phyloP scores from a whole-genome alignment of 1,140 invertebrate genomes.

The Sarcophaga bullata region DNA sequence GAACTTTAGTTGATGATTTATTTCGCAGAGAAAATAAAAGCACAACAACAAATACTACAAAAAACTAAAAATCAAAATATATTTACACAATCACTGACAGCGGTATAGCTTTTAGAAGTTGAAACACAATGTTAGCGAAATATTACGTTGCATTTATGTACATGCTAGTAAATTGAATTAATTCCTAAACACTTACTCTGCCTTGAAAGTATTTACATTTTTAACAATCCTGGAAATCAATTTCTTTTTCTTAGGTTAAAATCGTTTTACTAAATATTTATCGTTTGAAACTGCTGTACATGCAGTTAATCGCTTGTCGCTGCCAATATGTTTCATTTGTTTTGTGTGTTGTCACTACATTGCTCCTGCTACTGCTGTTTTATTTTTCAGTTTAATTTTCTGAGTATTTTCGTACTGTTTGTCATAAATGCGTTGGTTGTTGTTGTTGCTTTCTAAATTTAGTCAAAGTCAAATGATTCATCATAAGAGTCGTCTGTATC shows the following conservation, averaged over 20 bases:
- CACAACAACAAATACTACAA: neutral
- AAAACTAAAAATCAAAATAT: too few species aligned
- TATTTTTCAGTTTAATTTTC: neutral
- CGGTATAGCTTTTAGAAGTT: neutral
- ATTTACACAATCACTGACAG: neutral
- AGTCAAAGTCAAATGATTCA: constrained; percentile 53
- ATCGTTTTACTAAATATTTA: too few species aligned
- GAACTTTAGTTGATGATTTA: constrained; percentile 7
- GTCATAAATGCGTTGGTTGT: neutral
- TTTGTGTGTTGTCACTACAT: neutral
- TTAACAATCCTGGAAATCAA: too few species aligned
- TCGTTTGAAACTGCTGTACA: too few species aligned
- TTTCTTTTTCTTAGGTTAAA: too few species aligned
- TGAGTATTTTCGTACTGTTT: neutral
- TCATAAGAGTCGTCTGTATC: neutral
- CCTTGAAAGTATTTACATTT: too few species aligned
- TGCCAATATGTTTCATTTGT: neutral
- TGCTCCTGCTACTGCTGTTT: neutral
- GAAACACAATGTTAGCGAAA: neutral
- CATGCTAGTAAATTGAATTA: neutral
- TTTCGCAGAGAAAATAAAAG: neutral
- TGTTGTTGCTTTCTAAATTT: constrained; percentile 58
- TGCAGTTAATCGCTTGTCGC: neutral
- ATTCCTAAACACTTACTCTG: neutral
- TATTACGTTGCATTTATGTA: neutral